Evolutionary conservation across 2,888 invertebrate species (phyloP).

Genomic region (Phlogophora meticulosa): DNA sequence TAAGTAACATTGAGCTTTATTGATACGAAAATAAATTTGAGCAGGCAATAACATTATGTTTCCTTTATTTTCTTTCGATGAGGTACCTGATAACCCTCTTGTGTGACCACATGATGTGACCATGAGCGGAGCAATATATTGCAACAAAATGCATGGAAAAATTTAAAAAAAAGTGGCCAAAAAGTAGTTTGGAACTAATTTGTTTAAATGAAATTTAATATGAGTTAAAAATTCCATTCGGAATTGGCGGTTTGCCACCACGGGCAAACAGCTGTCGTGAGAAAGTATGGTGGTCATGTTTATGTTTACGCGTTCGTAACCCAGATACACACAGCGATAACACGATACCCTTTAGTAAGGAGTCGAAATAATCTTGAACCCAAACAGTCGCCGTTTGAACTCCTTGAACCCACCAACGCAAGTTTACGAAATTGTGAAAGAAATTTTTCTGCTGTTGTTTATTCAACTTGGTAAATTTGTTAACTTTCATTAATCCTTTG

Average conservation of each 20-base stretch:
- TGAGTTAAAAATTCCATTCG: constrained; percentile 50
- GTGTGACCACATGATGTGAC: constrained; percentile 1
- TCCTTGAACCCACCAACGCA: constrained; percentile 12
- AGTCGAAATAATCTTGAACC: constrained; percentile 35
- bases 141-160: neutral
- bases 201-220: constrained; percentile 38
- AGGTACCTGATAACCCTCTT: no score
- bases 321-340: constrained; percentile 73
- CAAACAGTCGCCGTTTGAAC: constrained; percentile 21
- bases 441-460: neutral
- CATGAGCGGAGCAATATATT: neutral
- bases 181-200: neutral
- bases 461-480: neutral
- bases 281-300: constrained; percentile 78
- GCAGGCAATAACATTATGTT: neutral
- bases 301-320: constrained; percentile 81
- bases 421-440: constrained; percentile 7
- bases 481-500: no score
- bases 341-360: constrained; percentile 35
- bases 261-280: constrained; percentile 73
- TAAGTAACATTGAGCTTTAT: constrained; percentile 28
- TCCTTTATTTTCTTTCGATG: constrained; percentile 17
- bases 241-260: constrained; percentile 72
- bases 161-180: no score
- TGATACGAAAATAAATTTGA: constrained; percentile 17